Conservation (phyloP, 2,797 vertebrate genomes). For the Zalophus californianus region DNA sequence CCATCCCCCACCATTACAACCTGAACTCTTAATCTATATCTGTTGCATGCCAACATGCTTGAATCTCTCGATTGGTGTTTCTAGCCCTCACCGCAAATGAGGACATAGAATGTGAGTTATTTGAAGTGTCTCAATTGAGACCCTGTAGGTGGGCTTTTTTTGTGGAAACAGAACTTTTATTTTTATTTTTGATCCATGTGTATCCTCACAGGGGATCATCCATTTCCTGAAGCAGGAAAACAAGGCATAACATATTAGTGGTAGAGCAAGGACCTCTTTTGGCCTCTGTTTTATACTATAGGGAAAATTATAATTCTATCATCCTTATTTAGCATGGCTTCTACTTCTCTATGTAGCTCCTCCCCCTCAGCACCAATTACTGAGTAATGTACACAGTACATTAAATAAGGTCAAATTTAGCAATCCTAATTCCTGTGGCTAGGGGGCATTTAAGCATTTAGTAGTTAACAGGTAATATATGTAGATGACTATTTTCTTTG, state of each 20-base stretch:
- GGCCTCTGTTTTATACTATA: conserved; percentile 41
- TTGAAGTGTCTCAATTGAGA: conserved; percentile 48
- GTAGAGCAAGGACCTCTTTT: neutral
- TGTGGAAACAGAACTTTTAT: neutral
- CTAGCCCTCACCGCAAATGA: neutral
- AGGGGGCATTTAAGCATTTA: neutral
- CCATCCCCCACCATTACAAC: neutral
- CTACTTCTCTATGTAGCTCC: neutral
- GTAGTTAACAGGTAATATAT: conserved; percentile 41
- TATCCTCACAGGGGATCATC: conserved; percentile 27
- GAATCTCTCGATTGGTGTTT: neutral
- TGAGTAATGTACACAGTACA: neutral
- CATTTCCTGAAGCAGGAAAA: neutral
- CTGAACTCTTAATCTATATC: conserved; percentile 32
- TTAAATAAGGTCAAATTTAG: conserved; percentile 37
- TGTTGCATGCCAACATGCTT: neutral
- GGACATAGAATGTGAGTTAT: neutral
- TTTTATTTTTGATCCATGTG: conserved; percentile 13
- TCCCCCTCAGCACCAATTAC: neutral
- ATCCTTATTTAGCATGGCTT: conserved; percentile 23
- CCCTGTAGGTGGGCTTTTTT: neutral
- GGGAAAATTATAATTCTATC: conserved; percentile 39
- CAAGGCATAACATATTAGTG: neutral
- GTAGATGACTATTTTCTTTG: conserved; percentile 17
- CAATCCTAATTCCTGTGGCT: neutral